A percentile compares a stretch with the other conserved stretches of the same genome.
Conservation (phyloP, 2,113 vertebrate species). For the Phalacrocorax carbo region DNA sequence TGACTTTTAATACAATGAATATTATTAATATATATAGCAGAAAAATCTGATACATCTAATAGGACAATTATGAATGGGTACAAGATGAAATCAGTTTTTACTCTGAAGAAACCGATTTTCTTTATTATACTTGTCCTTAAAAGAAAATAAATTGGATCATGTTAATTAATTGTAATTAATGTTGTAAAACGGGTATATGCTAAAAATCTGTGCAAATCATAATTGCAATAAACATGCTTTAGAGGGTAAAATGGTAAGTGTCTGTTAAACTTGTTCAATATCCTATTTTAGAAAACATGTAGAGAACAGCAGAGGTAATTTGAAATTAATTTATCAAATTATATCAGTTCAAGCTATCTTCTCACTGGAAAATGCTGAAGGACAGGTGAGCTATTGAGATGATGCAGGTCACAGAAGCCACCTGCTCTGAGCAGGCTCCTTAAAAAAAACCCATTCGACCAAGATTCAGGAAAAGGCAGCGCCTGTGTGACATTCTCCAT, state of each 20-base stretch:
- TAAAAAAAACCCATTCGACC: background rate
- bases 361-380: background rate
- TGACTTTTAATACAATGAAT: background rate
- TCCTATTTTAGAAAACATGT: background rate
- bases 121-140: background rate
- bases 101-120: background rate
- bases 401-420: background rate
- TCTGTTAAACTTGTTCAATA: background rate
- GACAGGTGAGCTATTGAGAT: background rate
- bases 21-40: background rate
- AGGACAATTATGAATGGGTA: background rate
- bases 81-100: background rate
- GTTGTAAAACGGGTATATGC: background rate
- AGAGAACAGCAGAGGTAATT: background rate
- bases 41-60: background rate
- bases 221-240: background rate
- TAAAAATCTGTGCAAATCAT: background rate
- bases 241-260: background rate
- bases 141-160: background rate
- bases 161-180: background rate
- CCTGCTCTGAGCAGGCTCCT: background rate
- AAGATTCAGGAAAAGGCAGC: background rate
- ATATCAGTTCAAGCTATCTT: background rate
- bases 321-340: background rate
- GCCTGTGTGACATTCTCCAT: background rate